Percentiles rank a stretch among this genome's conserved stretches.
phyloP scores from a whole-genome alignment of 2,888 invertebrate genomes.

The Pemphredon lugubris region DNA sequence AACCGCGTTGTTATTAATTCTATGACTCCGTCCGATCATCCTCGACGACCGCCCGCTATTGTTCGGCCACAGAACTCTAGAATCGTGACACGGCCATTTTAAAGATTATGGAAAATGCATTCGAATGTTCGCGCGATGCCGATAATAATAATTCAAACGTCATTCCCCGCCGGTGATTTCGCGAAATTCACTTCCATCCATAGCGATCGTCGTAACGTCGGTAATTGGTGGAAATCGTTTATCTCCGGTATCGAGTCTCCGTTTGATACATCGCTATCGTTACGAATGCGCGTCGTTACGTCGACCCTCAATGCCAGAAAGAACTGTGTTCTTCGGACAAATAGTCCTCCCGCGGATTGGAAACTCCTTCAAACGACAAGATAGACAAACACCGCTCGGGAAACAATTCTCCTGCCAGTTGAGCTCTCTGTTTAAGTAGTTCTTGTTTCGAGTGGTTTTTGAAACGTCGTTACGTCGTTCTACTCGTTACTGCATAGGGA shows the following conservation, averaged over 20 bases:
- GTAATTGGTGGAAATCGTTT: too few relatives aligned
- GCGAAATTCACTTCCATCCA: neutral
- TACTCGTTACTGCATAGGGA: too few relatives aligned
- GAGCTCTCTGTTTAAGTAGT: neutral
- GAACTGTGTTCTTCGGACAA: slow-evolving; percentile 22
- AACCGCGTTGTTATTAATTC: slow-evolving; percentile 61
- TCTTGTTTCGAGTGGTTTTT: neutral
- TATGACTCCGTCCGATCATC: slow-evolving; percentile 13
- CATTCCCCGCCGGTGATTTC: neutral
- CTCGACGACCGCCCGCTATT: neutral
- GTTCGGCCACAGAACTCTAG: neutral
- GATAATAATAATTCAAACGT: neutral
- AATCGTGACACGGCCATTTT: neutral
- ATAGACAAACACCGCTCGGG: slow-evolving; percentile 1
- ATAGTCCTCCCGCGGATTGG: neutral
- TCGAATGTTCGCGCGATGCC: neutral
- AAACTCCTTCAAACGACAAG: neutral
- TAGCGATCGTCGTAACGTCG: too few relatives aligned
- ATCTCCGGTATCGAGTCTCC: neutral
- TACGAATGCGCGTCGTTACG: slow-evolving; percentile 7
- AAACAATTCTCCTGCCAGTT: slow-evolving; percentile 13
- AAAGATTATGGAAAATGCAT: neutral
- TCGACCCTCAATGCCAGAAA: slow-evolving; percentile 4
- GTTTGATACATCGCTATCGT: slow-evolving; percentile 22
- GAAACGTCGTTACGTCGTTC: slow-evolving; percentile 3